A percentile compares a stretch with the other conserved stretches of the same genome.
Conservation (phyloP, 2,797 vertebrate species). For the Amniataba percoides region DNA sequence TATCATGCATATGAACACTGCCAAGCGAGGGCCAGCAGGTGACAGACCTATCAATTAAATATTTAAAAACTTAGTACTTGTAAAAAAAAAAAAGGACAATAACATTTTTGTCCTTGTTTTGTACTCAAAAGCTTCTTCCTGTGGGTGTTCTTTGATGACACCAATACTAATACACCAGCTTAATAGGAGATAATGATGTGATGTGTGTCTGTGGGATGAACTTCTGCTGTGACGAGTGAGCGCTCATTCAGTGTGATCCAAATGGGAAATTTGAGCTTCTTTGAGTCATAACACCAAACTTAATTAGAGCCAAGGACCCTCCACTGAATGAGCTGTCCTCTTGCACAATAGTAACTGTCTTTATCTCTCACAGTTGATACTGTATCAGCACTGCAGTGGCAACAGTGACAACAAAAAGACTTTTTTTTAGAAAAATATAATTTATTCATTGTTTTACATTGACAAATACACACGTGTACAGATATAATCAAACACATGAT, state of each 20-base stretch:
- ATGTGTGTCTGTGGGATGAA: conserved; percentile 24
- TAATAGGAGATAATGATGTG: neutral
- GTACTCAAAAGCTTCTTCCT: neutral
- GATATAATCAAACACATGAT: conserved; percentile 1
- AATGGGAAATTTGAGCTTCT: conserved; percentile 53
- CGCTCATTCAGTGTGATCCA: conserved; percentile 24
- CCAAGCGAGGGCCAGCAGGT: neutral
- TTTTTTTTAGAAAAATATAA: conserved; percentile 49
- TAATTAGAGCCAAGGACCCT: conserved; percentile 4
- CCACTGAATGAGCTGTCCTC: neutral
- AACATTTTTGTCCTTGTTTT: neutral
- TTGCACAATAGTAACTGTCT: conserved; percentile 17
- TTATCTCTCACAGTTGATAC: neutral
- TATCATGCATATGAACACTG: neutral
- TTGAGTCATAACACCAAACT: conserved; percentile 27
- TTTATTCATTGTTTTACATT: conserved; percentile 52
- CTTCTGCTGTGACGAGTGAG: conserved; percentile 25
- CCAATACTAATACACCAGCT: conserved; percentile 4
- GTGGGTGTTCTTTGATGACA: neutral
- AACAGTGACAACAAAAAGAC: conserved; percentile 8
- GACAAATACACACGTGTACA: conserved; percentile 16
- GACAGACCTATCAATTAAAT: neutral
- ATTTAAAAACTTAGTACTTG: neutral
- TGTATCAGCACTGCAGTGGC: neutral
- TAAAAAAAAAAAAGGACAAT: neutral